These are phyloP conservation scores for Microchirus variegatus DNA, from an alignment of 2,797 vertebrate species.

Conservation along the genomic window DNA sequence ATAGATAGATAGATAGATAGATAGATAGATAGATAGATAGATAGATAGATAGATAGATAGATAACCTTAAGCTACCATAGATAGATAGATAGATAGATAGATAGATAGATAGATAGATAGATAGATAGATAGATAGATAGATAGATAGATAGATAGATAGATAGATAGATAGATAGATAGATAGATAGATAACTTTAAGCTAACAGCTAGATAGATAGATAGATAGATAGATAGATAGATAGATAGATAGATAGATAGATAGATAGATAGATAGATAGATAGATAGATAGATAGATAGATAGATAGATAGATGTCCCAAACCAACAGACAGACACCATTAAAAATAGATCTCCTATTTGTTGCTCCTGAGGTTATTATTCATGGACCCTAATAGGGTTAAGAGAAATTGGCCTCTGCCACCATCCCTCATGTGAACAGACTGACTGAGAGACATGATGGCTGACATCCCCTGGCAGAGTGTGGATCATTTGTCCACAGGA, in stretches of 20 bases:
- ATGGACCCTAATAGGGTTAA: slow-evolving; percentile 65
- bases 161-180: not conserved
- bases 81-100: slow-evolving; percentile 4
- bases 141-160: not conserved
- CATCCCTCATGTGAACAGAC: slow-evolving; percentile 64
- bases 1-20: slow-evolving; percentile 14
- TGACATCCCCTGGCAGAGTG: slow-evolving; percentile 77
- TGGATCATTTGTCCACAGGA: slow-evolving; percentile 79
- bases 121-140: slow-evolving; percentile 19
- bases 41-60: slow-evolving; percentile 11
- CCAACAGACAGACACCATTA: slow-evolving; percentile 21
- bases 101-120: slow-evolving; percentile 17
- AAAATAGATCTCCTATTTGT: slow-evolving; percentile 5
- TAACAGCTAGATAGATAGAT: not conserved
- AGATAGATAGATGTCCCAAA: not conserved
- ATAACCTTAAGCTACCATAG: too few relatives aligned
- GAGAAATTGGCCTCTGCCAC: slow-evolving; percentile 67
- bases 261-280: not conserved
- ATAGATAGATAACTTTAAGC: not conserved
- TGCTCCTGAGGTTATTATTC: slow-evolving; percentile 73
- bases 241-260: too few relatives aligned
- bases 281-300: slow-evolving; percentile 17
- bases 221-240: not conserved
- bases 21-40: slow-evolving; percentile 3
- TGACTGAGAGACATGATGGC: slow-evolving; percentile 73